Base-by-base conservation (phyloP, 1,140 invertebrate genomes). In the Aphaenogaster rudis region DNA sequence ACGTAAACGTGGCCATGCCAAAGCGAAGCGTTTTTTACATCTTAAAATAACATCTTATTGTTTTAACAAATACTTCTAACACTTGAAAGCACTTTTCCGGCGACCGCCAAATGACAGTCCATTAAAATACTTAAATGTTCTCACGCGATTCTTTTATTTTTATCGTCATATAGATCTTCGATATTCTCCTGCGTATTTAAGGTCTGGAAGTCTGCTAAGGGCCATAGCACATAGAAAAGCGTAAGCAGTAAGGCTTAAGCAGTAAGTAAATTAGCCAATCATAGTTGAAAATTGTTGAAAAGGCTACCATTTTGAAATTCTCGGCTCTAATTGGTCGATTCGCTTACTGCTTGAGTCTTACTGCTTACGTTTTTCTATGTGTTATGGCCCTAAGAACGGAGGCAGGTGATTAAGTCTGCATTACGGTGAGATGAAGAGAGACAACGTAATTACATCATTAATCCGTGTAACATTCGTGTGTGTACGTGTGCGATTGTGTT, bases 361-460 rank as follows among this genome's bases (percentile, higher is more conserved):
- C 21, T 28, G 28, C 28, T 28, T 28, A 28, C 0, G 28, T 28
- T 28, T 28, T 28, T 28, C 28, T 28, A 28, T 28, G 28, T 28
- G 28, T 0, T 28, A 28, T 28, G 28, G 28, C 28, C 28, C 13
- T 69, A 59, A 48, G 17, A 67, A 64, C 33, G 39, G 59, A 63
- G 45, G 48, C 45, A 64, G 59, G 63, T 59, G 59, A 84, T 90
- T 87, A 90, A 88, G 52, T 42, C 21, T 45, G 42, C 71, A 82
- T 88, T 88, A 87, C 48, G 17, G 33, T 28, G 42, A 66, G 72
- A 54, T 36, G 36, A 57, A 71, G 66, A 67, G 72, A 77, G 21
- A 67, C 72, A 80, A 88, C 57, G 77, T 82, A 90, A 90, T 90
- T 90, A 82, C 52, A 82, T 87, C 64, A 90, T 88, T 87, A 86